These are phyloP conservation scores for Siniperca undulata DNA, from an alignment of 2,797 vertebrate species.

Conservation along the genomic window DNA sequence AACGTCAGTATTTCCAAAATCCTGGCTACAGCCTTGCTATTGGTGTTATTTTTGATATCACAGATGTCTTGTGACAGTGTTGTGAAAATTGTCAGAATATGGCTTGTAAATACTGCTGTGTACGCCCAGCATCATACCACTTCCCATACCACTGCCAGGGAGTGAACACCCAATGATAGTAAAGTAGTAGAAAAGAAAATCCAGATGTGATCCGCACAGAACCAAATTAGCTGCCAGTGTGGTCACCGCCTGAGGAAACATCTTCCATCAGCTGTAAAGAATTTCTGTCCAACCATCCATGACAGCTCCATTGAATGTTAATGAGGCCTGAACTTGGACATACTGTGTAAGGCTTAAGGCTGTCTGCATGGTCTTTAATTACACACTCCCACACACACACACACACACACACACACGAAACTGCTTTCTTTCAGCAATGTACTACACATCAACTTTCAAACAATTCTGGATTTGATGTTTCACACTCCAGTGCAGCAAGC, in stretches of 20 bases:
- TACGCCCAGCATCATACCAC: neutral
- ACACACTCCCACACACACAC: neutral
- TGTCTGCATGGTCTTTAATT: constrained; percentile 56
- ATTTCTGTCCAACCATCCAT: constrained; percentile 53
- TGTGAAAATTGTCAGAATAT: neutral
- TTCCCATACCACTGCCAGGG: neutral
- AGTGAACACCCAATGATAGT: constrained; percentile 16
- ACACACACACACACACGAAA: constrained; percentile 6
- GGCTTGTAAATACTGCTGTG: neutral
- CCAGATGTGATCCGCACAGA: constrained; percentile 45
- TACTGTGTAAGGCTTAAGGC: constrained; percentile 41
- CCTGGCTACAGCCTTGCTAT: neutral
- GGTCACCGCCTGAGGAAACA: constrained; percentile 55
- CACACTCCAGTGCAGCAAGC: constrained; percentile 25
- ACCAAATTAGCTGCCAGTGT: constrained; percentile 39
- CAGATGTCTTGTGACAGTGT: neutral
- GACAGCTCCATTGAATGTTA: constrained; percentile 63
- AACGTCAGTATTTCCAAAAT: no score
- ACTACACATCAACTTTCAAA: constrained; percentile 9
- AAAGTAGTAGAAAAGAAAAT: neutral
- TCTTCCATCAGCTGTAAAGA: constrained; percentile 44
- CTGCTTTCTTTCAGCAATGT: constrained; percentile 18
- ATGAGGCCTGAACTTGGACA: constrained; percentile 64
- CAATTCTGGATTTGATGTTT: constrained; percentile 39
- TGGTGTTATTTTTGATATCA: neutral